Base-by-base conservation (phyloP, 1,140 invertebrate genomes). In the Tigriopus japonicus region DNA sequence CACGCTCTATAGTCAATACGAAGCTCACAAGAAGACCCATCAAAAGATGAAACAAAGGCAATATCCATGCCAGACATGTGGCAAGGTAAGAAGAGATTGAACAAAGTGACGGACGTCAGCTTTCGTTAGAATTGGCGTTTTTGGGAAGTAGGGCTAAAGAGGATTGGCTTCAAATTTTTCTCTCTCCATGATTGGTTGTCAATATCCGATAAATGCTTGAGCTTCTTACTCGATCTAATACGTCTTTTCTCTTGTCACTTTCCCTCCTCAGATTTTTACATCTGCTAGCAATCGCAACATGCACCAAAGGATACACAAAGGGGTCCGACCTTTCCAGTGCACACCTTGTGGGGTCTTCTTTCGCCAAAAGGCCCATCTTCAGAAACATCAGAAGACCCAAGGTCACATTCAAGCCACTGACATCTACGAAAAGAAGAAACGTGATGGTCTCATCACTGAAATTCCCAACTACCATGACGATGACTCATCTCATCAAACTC, bases 261-360 rank as follows among this genome's bases (percentile, higher is more conserved):
- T 59, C 28, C 28, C 21, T 17, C 40, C 23, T 55, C 51, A 61
- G 59, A 49, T 61, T 40, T 61, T 61, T 23, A 61, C 59, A 21
- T 61, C 59, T 13, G 59, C 59, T 17, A 61, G 59, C 51, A 61
- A 61, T 52, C 23, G 59, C n/a, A 61, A 61, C 51, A 61, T 61
- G 59, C 59, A 61, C 28, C 59, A 61, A 49, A 17, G 59, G 40
- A 61, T 61, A 5, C 59, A 61, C 17, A 61, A 61, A 15, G 59
- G 59, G 6, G 59, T 61, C 3, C 45, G 59, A n/a, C 58, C 59
- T 15, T 61, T 61, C 51, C 59, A 61, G 43, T 61, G 59, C 40
- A 53, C 45, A 28, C 59, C 59, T 24, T 61, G 59, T 35, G 59
- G 59, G 15, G 59, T 61, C 19, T 61, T 51, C 52, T 61, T 61